Evolutionary conservation across 2,888 invertebrate genomes (phyloP), one percentile per base, ranked within the genome.

Genomic region (Cosmia trapezina): DNA sequence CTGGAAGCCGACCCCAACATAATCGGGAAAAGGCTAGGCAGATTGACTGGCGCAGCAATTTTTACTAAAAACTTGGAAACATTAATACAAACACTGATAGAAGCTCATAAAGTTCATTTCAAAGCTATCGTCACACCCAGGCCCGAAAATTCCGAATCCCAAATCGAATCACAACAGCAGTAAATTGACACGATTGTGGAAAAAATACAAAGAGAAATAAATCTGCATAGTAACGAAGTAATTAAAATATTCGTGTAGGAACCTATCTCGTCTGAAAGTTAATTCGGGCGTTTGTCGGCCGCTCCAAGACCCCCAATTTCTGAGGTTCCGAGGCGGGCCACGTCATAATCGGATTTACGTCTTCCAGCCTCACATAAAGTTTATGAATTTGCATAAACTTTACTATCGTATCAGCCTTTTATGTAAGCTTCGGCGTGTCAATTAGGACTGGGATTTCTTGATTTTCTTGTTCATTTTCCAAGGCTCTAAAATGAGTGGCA

Each of bases 301-400:
- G 68, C 76, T 86, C 73, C 19, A 12, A 45, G 49, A 7, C 9
- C 49, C 65, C 87, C 86, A 88, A 86, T 89, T 90, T 87, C 76
- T 83, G 78, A 85, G 87, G 87, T 70, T 87, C 85, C 77, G 83
- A 83, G 83, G 83, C 85, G 80, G 78, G 83, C 83, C 72, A 81
- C 83, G 85, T 80, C 87, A 81, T 93, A 93, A 93, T 92, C 91
- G 85, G 91, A 92, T 93, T 92, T 89, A 85, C 79, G 88, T 84
- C 85, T 81, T 59, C 76, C 77, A 83, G 86, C 88, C 86, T 85
- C 83, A 88, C 89, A 86, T 90, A 89, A 93, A 92, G 89, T 92
- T 92, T 79, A 87, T 79, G 87, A 89, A 92, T 93, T 91, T 93
- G 89, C 91, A 93, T 92, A 90, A 90, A 92, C 91, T 92, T 90